Base-by-base conservation (phyloP, 2,113 vertebrate genomes). In the Siniperca knerii region DNA sequence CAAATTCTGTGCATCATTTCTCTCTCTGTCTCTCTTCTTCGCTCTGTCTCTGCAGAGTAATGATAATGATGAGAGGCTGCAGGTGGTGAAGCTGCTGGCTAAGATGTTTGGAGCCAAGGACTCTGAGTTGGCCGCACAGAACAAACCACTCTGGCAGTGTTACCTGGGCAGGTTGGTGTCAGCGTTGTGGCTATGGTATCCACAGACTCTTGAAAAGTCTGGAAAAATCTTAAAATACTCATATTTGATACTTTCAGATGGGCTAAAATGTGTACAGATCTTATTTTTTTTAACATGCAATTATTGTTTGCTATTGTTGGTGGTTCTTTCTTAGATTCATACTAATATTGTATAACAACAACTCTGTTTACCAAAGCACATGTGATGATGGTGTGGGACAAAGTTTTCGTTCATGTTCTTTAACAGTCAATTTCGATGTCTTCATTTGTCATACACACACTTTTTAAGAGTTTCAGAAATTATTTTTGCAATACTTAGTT, bases 61-160 rank as follows among this genome's bases (percentile, higher is more conserved):
- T 88, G 98, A 99, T 94, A 99, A 99, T 77, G 98, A 99, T n/a
- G 98, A 99, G 90, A 96, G 98, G 18, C 96, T 99, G 81, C 98
- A 99, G 91, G 98, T 99, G 88, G 98, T 99, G 86, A 99, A 98
- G 93, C 96, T 99, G 83, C 95, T 99, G 84, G 98, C 98, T 85
- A 99, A 99, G 96, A 99, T 99, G 98, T 99, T 99, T 92, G 98
- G 98, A 84, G 98, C 98, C 0, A 99, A 99, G 92, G 98, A 99
- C 93, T 99, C 98, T 0, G 98, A 99, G 91, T 77, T 99, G 94
- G 98, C 98, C 13, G 96, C 97, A 66, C 98, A 99, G 93, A 99
- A 99, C 94, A 99, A 99, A 89, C 98, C 98, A 0, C 97, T 99
- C 58, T 99, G 98, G 98, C 98, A 99, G 92, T 99, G 98, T 94